Conservation (phyloP, 1,140 invertebrate species). For the Drosophila bifasciata region DNA sequence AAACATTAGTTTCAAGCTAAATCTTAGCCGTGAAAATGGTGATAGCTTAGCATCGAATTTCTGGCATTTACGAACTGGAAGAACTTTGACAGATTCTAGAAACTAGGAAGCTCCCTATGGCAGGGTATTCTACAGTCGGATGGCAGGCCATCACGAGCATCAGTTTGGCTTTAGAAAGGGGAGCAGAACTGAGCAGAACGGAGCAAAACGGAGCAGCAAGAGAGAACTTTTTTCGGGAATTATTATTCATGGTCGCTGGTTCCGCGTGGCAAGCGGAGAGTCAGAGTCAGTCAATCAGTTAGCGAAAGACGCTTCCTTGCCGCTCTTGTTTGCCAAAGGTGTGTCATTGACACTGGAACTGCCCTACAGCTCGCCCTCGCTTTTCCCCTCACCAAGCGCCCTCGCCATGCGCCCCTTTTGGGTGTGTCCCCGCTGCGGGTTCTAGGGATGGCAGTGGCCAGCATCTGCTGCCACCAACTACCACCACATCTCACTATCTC, state of each 20-base stretch:
- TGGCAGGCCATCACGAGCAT: conserved; percentile 5
- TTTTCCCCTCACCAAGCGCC: background rate
- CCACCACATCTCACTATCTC: background rate
- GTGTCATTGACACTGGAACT: conserved; percentile 66
- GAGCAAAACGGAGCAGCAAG: background rate
- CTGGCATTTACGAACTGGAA: too few relatives aligned
- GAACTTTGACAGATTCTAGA: too few relatives aligned
- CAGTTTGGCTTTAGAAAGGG: conserved; percentile 27
- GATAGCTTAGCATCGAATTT: too few relatives aligned
- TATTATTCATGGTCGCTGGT: conserved; percentile 64
- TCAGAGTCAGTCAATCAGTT: conserved; percentile 13
- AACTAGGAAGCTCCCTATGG: too few relatives aligned
- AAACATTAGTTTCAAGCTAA: too few relatives aligned
- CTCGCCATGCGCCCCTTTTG: conserved; percentile 3
- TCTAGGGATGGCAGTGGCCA: conserved; percentile 16
- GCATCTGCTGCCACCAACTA: conserved; percentile 27
- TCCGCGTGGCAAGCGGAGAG: conserved; percentile 40
- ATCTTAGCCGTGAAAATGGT: too few relatives aligned
- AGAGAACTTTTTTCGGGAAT: conserved; percentile 59
- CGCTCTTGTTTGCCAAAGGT: conserved; percentile 57
- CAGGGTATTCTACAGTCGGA: background rate
- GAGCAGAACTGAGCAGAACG: too few relatives aligned
- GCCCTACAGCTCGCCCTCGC: background rate
- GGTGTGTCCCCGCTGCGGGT: conserved; percentile 24
- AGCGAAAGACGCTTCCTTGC: conserved; percentile 56